These are phyloP conservation scores for Acrobeloides nanus DNA, from an alignment of 2,888 invertebrate genomes.

Conservation along the genomic window DNA sequence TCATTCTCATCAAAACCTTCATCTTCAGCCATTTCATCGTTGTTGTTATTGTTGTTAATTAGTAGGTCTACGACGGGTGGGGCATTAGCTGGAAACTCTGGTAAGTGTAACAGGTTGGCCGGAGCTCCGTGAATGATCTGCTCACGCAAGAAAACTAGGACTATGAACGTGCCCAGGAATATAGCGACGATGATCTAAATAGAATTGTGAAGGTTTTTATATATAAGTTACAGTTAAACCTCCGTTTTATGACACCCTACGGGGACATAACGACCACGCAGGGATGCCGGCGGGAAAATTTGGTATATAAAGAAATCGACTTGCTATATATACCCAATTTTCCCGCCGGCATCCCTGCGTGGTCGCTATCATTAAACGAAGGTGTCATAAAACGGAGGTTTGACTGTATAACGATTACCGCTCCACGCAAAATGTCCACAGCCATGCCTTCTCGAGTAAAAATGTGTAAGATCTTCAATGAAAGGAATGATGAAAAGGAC, in stretches of 20 bases:
- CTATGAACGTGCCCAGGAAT: conserved; percentile 74
- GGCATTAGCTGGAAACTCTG: conserved; percentile 6
- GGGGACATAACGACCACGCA: too few species aligned
- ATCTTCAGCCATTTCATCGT: conserved; percentile 4
- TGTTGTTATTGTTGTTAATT: conserved; percentile 3
- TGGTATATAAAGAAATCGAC: too few species aligned
- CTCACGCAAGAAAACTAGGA: conserved; percentile 90
- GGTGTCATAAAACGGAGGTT: too few species aligned
- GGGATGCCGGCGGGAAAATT: too few species aligned
- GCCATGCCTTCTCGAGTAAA: conserved; percentile 42
- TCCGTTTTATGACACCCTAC: too few species aligned
- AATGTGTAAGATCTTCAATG: conserved; percentile 27
- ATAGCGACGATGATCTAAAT: conserved; percentile 94
- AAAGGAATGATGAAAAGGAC: conserved; percentile 19
- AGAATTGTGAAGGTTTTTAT: too few species aligned
- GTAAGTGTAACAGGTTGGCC: conserved; percentile 17
- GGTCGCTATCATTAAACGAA: too few species aligned
- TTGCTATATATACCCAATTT: too few species aligned
- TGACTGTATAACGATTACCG: too few species aligned
- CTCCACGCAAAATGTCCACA: conserved; percentile 64
- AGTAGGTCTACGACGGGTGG: conserved; percentile 4
- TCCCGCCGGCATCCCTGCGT: too few species aligned
- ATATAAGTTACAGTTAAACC: too few species aligned
- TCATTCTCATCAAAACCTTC: not conserved
- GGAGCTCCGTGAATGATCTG: conserved; percentile 68